Percentiles rank a stretch among this genome's conserved stretches.
Evolutionary conservation across 2,888 invertebrate species (phyloP).

Genomic region (Cosmorhoe ocellata): DNA sequence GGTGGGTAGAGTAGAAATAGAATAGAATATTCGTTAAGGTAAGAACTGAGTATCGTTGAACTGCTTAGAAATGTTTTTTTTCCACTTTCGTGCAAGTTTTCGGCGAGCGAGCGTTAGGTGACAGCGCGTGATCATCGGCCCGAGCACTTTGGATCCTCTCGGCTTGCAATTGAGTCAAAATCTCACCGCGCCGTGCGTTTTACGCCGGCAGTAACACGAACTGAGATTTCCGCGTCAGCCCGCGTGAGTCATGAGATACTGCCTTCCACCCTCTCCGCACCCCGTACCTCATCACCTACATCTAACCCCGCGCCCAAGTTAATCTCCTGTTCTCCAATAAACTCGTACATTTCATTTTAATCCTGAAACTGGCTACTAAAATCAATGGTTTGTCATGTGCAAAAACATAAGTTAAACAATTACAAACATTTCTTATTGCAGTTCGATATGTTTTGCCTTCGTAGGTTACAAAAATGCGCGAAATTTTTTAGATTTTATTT

Average conservation of each 20-base stretch:
- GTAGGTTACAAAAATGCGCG: too few species aligned
- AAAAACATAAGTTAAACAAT: background rate
- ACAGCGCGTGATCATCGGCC: constrained; percentile 12
- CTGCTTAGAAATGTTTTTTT: too few species aligned
- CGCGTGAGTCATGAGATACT: constrained; percentile 50
- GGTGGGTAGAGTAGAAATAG: background rate
- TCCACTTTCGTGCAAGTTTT: constrained; percentile 2
- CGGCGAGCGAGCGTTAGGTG: background rate
- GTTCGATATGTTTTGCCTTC: too few species aligned
- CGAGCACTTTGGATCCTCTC: constrained; percentile 9
- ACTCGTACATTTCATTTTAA: constrained; percentile 31
- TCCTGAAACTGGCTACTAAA: background rate
- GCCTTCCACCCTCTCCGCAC: constrained; percentile 52
- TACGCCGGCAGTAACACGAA: constrained; percentile 59
- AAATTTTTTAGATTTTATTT: too few species aligned
- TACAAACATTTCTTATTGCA: too few species aligned
- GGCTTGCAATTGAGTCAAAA: constrained; percentile 24
- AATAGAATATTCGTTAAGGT: background rate
- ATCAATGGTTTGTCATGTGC: constrained; percentile 3
- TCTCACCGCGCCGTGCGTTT: constrained; percentile 53
- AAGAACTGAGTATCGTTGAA: too few species aligned
- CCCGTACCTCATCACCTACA: constrained; percentile 31
- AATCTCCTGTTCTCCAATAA: constrained; percentile 37
- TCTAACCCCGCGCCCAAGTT: constrained; percentile 37
- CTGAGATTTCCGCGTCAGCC: constrained; percentile 69